These are phyloP conservation scores for Mechanitis messenoides DNA, from an alignment of 2,888 invertebrate genomes.

Conservation along the genomic window DNA sequence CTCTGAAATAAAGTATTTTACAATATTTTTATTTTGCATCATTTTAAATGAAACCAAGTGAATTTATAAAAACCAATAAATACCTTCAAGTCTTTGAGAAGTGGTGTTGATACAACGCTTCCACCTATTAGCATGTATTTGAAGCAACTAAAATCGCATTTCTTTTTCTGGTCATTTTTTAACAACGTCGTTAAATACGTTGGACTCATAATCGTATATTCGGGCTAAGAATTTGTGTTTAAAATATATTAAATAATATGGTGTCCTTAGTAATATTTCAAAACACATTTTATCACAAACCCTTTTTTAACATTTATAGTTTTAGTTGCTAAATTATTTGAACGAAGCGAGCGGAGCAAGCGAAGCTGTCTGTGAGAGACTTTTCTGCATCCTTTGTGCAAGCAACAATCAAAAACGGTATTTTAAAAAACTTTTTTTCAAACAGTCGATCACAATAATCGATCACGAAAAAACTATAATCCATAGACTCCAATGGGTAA, in stretches of 20 bases:
- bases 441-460: too few species aligned
- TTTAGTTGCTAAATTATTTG: too few species aligned
- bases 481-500: too few species aligned
- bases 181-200: constrained; percentile 42
- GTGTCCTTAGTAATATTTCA: too few species aligned
- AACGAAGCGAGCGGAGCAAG: too few species aligned
- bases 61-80: background rate
- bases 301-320: too few species aligned
- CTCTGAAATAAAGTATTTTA: constrained; percentile 13
- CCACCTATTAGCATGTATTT: constrained; percentile 43
- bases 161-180: constrained; percentile 35
- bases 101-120: constrained; percentile 41
- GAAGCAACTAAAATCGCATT: constrained; percentile 48
- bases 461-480: too few species aligned
- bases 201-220: constrained; percentile 42
- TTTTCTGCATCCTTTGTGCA: too few species aligned
- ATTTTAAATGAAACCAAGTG: background rate
- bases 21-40: background rate
- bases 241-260: background rate
- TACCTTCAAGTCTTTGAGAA: constrained; percentile 46
- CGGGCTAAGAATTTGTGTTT: constrained; percentile 39
- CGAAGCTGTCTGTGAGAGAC: too few species aligned
- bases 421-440: too few species aligned
- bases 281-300: too few species aligned
- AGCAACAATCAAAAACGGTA: too few species aligned